phyloP scores from a whole-genome alignment of 2,113 vertebrate genomes.

The Dicerorhinus sumatrensis region DNA sequence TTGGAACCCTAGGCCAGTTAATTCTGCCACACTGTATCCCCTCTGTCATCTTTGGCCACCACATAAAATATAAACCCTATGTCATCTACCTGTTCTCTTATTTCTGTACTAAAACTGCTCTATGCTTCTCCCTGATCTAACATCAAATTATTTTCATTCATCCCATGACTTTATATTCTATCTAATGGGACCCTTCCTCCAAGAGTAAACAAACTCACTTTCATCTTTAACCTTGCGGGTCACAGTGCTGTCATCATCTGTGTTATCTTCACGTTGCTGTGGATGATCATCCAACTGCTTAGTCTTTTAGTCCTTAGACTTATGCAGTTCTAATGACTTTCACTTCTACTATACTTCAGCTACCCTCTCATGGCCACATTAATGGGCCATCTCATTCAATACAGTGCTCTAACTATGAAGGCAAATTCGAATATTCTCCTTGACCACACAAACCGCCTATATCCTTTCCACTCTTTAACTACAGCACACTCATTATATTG shows the following conservation, averaged over 20 bases:
- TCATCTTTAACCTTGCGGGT: neutral
- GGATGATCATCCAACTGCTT: neutral
- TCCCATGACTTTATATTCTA: neutral
- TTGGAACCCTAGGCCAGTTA: neutral
- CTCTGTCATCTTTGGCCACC: neutral
- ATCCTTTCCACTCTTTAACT: neutral
- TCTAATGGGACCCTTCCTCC: neutral
- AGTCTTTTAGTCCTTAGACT: neutral
- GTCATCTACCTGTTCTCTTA: neutral
- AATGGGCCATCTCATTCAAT: neutral
- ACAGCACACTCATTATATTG: neutral
- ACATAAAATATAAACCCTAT: neutral
- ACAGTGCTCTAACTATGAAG: neutral
- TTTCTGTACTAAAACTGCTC: neutral
- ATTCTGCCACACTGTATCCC: neutral
- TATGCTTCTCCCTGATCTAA: neutral
- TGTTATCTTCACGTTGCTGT: neutral
- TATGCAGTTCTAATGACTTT: neutral
- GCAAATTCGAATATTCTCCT: neutral
- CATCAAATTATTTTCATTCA: neutral
- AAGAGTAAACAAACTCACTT: neutral
- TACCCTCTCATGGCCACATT: neutral
- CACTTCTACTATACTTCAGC: neutral
- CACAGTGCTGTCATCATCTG: neutral
- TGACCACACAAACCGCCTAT: neutral